Conservation (phyloP, 1,140 invertebrate species). For the Paraescarpia echinospica region DNA sequence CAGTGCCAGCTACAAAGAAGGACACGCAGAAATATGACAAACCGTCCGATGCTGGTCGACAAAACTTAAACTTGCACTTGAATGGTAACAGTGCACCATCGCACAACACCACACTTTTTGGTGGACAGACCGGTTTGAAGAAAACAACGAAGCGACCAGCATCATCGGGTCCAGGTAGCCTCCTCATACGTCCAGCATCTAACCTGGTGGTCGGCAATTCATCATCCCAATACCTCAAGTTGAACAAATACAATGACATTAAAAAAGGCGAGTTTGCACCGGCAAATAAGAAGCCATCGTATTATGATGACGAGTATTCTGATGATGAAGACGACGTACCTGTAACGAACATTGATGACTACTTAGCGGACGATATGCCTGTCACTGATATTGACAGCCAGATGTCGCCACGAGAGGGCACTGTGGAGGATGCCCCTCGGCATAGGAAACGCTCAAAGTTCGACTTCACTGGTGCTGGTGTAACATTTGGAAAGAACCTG, state of each 20-base stretch:
- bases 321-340: conserved; percentile 27
- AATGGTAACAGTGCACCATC: conserved; percentile 7
- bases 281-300: conserved; percentile 19
- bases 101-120: neutral
- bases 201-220: conserved; percentile 21
- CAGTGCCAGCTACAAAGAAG: neutral
- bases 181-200: conserved; percentile 30
- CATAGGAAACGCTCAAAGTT: conserved; percentile 12
- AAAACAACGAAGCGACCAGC: conserved; percentile 20
- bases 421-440: neutral
- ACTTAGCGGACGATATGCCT: conserved; percentile 23
- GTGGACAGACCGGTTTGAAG: neutral
- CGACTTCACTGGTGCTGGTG: conserved; percentile 27
- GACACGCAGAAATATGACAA: neutral
- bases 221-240: conserved; percentile 24
- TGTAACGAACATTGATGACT: conserved; percentile 26
- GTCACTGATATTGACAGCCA: conserved; percentile 28
- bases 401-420: conserved; percentile 16
- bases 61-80: neutral
- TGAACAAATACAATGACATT: conserved; percentile 30
- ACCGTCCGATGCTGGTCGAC: neutral
- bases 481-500: conserved; percentile 3
- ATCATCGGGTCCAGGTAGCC: conserved; percentile 21
- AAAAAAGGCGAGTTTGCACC: conserved; percentile 28
- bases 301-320: conserved; percentile 12